Evolutionary conservation across 2,797 vertebrate genomes (phyloP).

Genomic region (Poeciliopsis paucimaculata): DNA sequence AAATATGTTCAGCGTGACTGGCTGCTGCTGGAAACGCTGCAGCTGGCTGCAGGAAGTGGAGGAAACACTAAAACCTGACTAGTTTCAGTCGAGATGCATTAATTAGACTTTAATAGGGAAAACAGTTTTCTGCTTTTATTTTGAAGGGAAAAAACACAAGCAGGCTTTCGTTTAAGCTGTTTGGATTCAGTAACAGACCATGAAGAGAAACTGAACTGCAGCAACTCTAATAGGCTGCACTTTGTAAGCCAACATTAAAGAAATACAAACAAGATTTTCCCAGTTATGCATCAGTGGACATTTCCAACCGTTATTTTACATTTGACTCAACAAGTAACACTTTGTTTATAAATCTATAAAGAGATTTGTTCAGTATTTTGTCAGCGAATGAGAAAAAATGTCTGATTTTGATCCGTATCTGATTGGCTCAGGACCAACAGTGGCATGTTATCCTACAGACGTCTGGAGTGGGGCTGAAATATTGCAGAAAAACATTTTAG

Average conservation of each 20-base stretch:
- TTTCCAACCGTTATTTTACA: background rate
- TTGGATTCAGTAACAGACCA: background rate
- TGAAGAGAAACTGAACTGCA: background rate
- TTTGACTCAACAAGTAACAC: background rate
- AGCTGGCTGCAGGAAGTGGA: constrained; percentile 16
- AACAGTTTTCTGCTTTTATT: background rate
- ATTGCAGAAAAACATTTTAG: background rate
- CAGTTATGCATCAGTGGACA: background rate
- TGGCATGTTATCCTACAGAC: no score
- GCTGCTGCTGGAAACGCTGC: constrained; percentile 15
- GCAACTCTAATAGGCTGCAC: background rate
- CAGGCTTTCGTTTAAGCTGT: background rate
- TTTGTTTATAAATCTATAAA: background rate
- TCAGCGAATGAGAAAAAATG: background rate
- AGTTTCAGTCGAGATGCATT: background rate
- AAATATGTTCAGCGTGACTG: constrained; percentile 12
- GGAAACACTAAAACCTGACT: background rate
- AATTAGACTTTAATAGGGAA: background rate
- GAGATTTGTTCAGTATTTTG: background rate
- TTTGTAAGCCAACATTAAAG: background rate
- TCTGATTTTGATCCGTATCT: background rate
- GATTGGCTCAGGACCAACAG: background rate
- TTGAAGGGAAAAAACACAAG: background rate
- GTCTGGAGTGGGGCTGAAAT: background rate
- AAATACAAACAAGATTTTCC: background rate